Base-by-base conservation (phyloP, 2,113 vertebrate genomes). In the Clinocottus analis region DNA sequence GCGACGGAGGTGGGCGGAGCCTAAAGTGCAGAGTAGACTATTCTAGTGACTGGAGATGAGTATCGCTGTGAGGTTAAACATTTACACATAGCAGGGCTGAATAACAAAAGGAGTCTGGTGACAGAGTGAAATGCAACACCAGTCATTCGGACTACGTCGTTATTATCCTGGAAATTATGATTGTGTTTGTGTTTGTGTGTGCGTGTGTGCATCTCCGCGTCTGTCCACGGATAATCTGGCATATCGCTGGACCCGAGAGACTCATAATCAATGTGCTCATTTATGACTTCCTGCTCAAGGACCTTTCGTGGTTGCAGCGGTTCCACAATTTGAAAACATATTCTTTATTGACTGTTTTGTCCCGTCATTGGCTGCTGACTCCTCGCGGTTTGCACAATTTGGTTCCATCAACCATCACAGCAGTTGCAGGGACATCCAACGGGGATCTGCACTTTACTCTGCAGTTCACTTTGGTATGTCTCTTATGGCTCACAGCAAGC, bases 61-160 rank as follows among this genome's bases (percentile, higher is more conserved):
- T 31, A 75, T 62, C 29, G 10, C 19, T 29, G 13, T 35, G 11
- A 31, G 59, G 19, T 53, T 35, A 65, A 80, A 83, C 51, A 72
- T 43, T 59, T 55, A 71, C 16, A 41, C 12, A 21, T 5, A 65
- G n/a, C 41, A 35, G 23, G 53, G 31, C 27, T 33, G n/a, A 31
- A 67, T 33, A n/a, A 67, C 17, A 5, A 47, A n/a, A 47, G 6
- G 27, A 9, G 3, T 29, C 1, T 4, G 16, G 49, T 51, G 49
- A 51, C 21, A n/a, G 11, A 4, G 13, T 39, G 60, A 19, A 29
- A 43, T 45, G 23, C 8, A 5, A 43, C 41, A 41, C 1, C 7
- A 41, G 61, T 17, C 62, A 27, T 21, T 61, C 21, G 2, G 1
- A 33, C 7, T 61, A 21, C 1, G 7, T 58, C 33, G 16, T 21